Conservation (phyloP, 2,113 vertebrate species). For the Parus major region DNA sequence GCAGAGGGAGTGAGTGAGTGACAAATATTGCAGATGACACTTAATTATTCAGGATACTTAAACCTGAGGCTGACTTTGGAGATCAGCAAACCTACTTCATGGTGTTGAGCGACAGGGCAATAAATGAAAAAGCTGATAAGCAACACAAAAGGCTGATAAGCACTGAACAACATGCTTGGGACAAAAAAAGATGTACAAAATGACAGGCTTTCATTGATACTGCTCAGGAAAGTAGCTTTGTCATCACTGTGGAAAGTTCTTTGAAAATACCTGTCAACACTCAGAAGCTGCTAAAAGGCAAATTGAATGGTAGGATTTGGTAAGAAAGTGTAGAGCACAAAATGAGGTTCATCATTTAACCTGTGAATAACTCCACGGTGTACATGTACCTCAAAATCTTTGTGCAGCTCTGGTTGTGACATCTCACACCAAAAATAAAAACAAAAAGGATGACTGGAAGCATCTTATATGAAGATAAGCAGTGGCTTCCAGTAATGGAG, state of each 20-base stretch:
- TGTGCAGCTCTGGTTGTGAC: neutral
- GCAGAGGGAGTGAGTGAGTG: neutral
- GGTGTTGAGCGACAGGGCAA: neutral
- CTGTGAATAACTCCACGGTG: neutral
- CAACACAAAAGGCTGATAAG: neutral
- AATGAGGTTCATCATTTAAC: neutral
- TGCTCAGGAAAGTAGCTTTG: neutral
- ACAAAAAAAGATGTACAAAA: neutral
- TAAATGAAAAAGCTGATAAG: neutral
- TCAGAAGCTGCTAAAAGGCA: neutral
- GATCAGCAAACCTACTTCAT: neutral
- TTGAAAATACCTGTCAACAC: neutral
- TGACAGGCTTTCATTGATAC: neutral
- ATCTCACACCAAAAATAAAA: neutral
- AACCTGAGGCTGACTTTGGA: neutral
- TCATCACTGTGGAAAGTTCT: neutral
- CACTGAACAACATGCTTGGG: neutral
- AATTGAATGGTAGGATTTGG: neutral
- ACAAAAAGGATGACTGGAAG: neutral
- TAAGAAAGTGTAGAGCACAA: neutral
- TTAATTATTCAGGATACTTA: neutral
- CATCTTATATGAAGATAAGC: neutral
- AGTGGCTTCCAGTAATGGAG: neutral
- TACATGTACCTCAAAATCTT: fast-evolving
- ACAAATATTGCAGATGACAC: neutral